Conservation (phyloP, 2,888 invertebrate species). For the Xylocampa areola region DNA sequence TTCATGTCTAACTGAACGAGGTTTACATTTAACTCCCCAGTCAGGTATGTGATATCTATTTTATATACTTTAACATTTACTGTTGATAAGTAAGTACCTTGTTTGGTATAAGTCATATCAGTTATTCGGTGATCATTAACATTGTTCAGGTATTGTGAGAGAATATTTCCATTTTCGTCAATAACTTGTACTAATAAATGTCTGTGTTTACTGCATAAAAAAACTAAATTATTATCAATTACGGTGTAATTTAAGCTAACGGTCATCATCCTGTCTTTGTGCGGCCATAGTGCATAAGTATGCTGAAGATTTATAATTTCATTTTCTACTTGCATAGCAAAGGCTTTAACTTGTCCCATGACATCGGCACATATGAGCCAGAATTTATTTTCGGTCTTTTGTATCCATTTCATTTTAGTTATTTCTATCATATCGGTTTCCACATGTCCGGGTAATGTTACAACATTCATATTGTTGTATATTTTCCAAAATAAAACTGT, state of each 20-base stretch:
- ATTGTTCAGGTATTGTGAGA: slow-evolving; percentile 70
- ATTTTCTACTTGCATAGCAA: slow-evolving; percentile 63
- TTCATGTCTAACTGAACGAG: slow-evolving; percentile 64
- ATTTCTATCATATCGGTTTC: slow-evolving; percentile 66
- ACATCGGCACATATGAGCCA: slow-evolving; percentile 70
- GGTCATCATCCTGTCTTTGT: slow-evolving; percentile 77
- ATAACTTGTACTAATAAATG: slow-evolving; percentile 74
- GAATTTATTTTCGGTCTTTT: slow-evolving; percentile 57
- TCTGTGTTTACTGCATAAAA: slow-evolving; percentile 78
- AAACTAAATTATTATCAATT: slow-evolving; percentile 64
- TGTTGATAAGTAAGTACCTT: slow-evolving; percentile 68
- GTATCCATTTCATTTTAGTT: slow-evolving; percentile 71
- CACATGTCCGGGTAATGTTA: slow-evolving; percentile 60
- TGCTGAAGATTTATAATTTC: slow-evolving; percentile 55
- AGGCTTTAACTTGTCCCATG: slow-evolving; percentile 69
- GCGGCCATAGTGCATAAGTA: slow-evolving; percentile 68
- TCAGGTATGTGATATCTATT: slow-evolving; percentile 58
- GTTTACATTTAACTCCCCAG: slow-evolving; percentile 57
- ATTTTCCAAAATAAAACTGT: slow-evolving; percentile 75
- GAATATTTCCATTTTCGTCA: slow-evolving; percentile 64
- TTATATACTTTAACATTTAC: slow-evolving; percentile 73
- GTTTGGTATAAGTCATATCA: slow-evolving; percentile 60
- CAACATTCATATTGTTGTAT: slow-evolving; percentile 33
- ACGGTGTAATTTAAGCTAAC: slow-evolving; percentile 62
- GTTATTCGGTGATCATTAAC: slow-evolving; percentile 79